Evolutionary conservation across 2,113 vertebrate genomes (phyloP).

Genomic region (Pogonocichla stellata): DNA sequence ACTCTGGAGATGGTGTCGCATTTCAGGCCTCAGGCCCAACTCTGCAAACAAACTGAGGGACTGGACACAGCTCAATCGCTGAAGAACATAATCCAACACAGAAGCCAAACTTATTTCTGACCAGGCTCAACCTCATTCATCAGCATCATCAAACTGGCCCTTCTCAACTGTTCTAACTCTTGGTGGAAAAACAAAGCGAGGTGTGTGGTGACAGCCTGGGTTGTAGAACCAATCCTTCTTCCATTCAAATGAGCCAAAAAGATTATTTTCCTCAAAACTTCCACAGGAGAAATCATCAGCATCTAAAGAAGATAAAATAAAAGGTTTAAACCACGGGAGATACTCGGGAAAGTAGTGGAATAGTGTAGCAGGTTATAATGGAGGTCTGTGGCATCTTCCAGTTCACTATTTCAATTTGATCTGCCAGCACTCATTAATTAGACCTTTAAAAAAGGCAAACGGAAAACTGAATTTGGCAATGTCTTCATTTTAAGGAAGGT

Average conservation of each 20-base stretch:
- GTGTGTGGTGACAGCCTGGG: conserved; percentile 68
- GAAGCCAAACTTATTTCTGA: conserved; percentile 19
- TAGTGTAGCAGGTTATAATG: background rate
- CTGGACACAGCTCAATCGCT: background rate
- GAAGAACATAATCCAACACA: background rate
- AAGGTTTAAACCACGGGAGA: background rate
- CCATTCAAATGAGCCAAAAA: conserved; percentile 44
- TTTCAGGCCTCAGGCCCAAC: background rate
- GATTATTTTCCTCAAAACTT: conserved; percentile 67
- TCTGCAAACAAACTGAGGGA: background rate
- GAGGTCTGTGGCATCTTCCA: background rate
- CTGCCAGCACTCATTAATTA: background rate
- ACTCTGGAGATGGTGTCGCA: background rate
- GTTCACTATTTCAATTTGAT: background rate
- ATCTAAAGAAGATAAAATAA: conserved; percentile 67
- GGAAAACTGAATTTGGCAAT: background rate
- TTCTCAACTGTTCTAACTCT: conserved; percentile 61
- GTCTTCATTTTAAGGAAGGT: background rate
- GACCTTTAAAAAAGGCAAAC: background rate
- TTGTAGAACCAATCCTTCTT: conserved; percentile 71
- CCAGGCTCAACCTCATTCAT: conserved; percentile 62
- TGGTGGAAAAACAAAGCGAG: conserved; percentile 50
- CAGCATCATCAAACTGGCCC: conserved; percentile 80
- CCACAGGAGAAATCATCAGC: conserved; percentile 67
- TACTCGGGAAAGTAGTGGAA: background rate